A percentile compares a stretch with the other conserved stretches of the same genome.
These are phyloP conservation scores for Helicolenus hilgendorfi DNA, from an alignment of 2,797 vertebrate species.

Conservation along the genomic window DNA sequence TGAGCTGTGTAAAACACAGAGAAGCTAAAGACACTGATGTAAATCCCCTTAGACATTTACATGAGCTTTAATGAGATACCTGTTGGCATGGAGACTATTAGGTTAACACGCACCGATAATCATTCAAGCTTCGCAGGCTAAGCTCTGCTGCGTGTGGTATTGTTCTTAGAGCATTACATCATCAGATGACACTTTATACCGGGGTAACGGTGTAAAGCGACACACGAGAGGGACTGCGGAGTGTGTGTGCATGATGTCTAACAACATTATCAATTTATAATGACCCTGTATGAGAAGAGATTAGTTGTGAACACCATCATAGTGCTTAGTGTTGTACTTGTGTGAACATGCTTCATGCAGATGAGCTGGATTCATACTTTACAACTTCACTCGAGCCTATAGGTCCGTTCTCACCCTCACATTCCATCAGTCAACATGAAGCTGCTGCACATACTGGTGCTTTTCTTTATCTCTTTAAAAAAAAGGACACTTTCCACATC, in stretches of 20 bases:
- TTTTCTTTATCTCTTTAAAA: neutral
- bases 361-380: neutral
- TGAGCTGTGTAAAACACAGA: neutral
- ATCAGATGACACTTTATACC: constrained; percentile 31
- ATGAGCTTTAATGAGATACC: neutral
- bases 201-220: neutral
- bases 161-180: constrained; percentile 17
- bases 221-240: neutral
- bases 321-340: neutral
- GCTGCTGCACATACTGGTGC: neutral
- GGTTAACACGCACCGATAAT: neutral
- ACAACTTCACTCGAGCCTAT: neutral
- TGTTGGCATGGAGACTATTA: neutral
- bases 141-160: neutral
- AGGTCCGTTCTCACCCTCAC: neutral
- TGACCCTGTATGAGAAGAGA: neutral
- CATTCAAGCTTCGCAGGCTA: neutral
- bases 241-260: neutral
- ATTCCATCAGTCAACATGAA: neutral
- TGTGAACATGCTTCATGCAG: neutral
- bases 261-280: constrained; percentile 21
- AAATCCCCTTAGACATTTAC: constrained; percentile 22
- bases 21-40: neutral
- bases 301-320: neutral
- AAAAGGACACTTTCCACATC: too few relatives aligned